These are phyloP conservation scores for Ispidina picta DNA, from an alignment of 2,797 vertebrate species.

Conservation along the genomic window DNA sequence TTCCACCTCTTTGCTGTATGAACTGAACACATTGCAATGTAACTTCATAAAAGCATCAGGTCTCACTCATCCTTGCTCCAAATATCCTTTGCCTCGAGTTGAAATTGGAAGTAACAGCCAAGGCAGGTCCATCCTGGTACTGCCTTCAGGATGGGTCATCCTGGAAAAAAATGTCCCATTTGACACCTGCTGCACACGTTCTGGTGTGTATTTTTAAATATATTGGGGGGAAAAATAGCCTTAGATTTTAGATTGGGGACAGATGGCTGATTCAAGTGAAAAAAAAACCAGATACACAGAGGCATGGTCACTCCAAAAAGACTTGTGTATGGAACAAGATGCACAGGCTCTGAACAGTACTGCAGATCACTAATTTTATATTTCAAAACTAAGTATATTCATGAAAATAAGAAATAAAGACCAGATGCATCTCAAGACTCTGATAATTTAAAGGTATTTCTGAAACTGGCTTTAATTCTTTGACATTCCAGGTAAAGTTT, in stretches of 20 bases:
- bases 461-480: neutral
- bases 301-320: neutral
- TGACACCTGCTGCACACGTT: neutral
- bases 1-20: neutral
- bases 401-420: neutral
- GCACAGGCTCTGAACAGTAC: neutral
- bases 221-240: neutral
- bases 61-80: neutral
- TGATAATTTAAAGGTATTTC: constrained; percentile 22
- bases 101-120: neutral
- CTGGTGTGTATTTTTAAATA: neutral
- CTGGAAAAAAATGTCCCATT: neutral
- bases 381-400: neutral
- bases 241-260: neutral
- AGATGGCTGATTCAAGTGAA: neutral
- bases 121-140: neutral
- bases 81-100: neutral
- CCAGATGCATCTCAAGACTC: neutral
- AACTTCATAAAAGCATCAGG: neutral
- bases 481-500: neutral
- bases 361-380: neutral
- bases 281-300: neutral
- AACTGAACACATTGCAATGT: neutral
- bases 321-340: neutral
- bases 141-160: neutral